Percentiles rank a stretch among this genome's conserved stretches.
These are phyloP conservation scores for Chunga burmeisteri DNA, from an alignment of 2,113 vertebrate genomes.

Conservation along the genomic window DNA sequence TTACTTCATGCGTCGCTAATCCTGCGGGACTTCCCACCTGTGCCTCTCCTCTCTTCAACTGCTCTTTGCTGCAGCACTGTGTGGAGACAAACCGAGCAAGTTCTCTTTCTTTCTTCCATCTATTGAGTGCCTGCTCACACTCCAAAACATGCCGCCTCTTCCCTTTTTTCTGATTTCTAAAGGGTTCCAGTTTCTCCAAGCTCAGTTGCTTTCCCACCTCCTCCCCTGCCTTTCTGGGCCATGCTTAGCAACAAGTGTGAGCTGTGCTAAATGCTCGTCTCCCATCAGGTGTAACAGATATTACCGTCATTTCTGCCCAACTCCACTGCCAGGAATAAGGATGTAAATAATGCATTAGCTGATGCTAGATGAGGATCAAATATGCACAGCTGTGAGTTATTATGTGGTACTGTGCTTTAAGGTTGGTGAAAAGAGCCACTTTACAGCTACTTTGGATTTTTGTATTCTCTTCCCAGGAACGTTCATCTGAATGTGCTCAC, in stretches of 20 bases:
- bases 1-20: background rate
- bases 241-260: background rate
- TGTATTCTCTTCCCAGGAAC: background rate
- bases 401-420: background rate
- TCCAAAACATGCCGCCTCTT: background rate
- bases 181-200: background rate
- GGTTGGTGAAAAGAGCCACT: background rate
- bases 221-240: background rate
- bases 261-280: background rate
- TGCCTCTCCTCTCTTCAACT: background rate
- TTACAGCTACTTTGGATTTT: background rate
- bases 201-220: background rate
- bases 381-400: background rate
- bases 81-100: background rate
- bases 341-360: slow-evolving; percentile 31
- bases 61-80: background rate
- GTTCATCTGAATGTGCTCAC: background rate
- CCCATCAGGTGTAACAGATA: background rate
- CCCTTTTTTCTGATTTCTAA: background rate
- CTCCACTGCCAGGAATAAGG: background rate
- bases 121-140: background rate
- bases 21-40: background rate
- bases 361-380: background rate
- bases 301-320: background rate
- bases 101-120: background rate